phyloP scores from a whole-genome alignment of 2,888 invertebrate species.

The Xestia sexstrigata region DNA sequence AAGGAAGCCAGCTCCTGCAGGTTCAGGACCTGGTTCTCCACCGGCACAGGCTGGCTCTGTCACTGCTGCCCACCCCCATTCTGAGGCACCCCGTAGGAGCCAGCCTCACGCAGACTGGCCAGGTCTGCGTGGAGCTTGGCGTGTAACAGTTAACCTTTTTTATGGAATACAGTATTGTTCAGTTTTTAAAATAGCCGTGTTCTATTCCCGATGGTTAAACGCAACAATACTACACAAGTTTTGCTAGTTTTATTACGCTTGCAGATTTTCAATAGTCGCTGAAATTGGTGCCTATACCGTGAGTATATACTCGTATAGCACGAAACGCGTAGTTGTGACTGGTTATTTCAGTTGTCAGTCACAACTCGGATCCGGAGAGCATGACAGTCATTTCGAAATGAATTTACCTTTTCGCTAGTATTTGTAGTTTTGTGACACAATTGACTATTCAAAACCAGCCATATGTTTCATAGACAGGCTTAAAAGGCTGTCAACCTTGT shows the following conservation, averaged over 20 bases:
- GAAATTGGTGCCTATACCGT: constrained; percentile 1
- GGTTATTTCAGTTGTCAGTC: constrained; percentile 39
- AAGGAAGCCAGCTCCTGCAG: no score
- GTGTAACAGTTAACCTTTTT: background rate
- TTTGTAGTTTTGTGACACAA: constrained; percentile 29
- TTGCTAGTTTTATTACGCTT: constrained; percentile 12
- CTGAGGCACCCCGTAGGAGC: no score
- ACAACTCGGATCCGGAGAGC: constrained; percentile 10
- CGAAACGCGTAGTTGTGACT: constrained; percentile 19
- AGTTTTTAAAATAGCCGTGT: background rate
- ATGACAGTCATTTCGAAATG: constrained; percentile 33
- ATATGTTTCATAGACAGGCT: constrained; percentile 14
- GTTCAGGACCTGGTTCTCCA: no score
- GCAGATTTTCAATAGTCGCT: background rate
- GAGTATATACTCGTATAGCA: background rate
- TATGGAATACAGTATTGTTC: background rate
- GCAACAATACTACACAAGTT: background rate
- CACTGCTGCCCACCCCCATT: no score
- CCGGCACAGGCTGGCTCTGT: no score
- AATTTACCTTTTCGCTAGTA: constrained; percentile 34
- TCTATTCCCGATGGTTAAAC: background rate
- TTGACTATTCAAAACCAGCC: constrained; percentile 30
- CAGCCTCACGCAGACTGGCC: no score
- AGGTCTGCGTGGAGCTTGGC: no score
- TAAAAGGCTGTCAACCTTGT: constrained; percentile 36